Evolutionary conservation across 1,140 invertebrate genomes (phyloP), one percentile per base, ranked within the genome.

Genomic region (Drosophila obscura): DNA sequence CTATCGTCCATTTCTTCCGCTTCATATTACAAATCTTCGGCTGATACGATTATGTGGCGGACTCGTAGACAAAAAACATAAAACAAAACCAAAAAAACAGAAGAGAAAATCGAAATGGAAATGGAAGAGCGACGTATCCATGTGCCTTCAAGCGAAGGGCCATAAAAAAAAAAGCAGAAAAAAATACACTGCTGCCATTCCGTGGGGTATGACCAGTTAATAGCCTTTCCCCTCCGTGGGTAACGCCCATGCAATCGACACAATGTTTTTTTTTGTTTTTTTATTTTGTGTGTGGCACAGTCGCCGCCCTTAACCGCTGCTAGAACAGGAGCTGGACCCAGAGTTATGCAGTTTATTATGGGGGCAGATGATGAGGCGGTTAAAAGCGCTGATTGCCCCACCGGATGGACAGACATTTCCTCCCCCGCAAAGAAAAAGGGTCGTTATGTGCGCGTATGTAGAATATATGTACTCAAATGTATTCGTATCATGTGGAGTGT

Each of bases 151-250:
- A 69, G 44, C 31, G 26, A 68, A 16, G 51, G 51, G 28, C 26
- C 66, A 50, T 69, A 69, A 68, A 69, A 69, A 57, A 57, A 69
- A 68, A 57, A 43, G 52, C 45, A 48, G 64, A 58, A 69, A 31
- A 56, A 68, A 69, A 51, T n/a, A 28, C 35, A 39, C 11, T 39
- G 11, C 22, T 19, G 45, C 45, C 45, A 69, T 69, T 69, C 66
- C 64, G 66, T 58, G 66, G 66, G 64, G 51, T 69, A 69, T 69
- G 66, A 58, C 51, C 67, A 69, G 67, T 71, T 71, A 68, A 71
- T 71, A 58, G 67, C 65, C 50, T 69, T 69, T 71, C 39, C 67
- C 45, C 26, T 26, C 53, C 45, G 9, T 4, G 5, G 16, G 65
- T 58, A 35, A 71, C 67, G 67, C 67, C 67, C 67, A 71, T 45